A percentile compares a stretch with the other conserved stretches of the same genome.
These are phyloP conservation scores for Tachypleus tridentatus DNA, from an alignment of 1,140 invertebrate species.

Conservation along the genomic window DNA sequence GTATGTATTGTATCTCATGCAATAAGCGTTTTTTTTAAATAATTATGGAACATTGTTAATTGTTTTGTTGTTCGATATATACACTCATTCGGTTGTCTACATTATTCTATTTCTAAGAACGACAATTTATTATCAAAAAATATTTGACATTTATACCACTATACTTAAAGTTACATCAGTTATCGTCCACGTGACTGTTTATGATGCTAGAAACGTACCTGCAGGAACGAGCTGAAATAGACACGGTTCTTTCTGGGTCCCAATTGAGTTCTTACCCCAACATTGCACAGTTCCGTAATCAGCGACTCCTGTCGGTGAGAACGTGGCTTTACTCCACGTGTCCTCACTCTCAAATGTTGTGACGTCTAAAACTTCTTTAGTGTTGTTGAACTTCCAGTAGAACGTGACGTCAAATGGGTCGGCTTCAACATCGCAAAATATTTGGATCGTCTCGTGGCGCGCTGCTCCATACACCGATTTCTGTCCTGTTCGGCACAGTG, in stretches of 20 bases:
- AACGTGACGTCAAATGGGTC: conserved; percentile 23
- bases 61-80: too few species aligned
- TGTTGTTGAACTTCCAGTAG: conserved; percentile 50
- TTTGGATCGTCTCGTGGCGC: conserved; percentile 74
- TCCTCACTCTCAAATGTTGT: conserved; percentile 5
- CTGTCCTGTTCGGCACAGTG: conserved; percentile 58
- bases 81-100: too few species aligned
- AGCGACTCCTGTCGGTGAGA: conserved; percentile 55
- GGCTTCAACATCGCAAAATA: conserved; percentile 51
- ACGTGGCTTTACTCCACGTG: conserved; percentile 13
- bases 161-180: too few species aligned
- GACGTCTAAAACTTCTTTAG: conserved; percentile 35
- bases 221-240: conserved; percentile 75
- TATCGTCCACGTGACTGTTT: too few species aligned
- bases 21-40: too few species aligned
- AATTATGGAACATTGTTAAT: too few species aligned
- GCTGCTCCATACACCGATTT: conserved; percentile 69
- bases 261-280: conserved; percentile 43
- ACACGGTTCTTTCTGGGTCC: conserved; percentile 56
- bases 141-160: too few species aligned
- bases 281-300: conserved; percentile 70
- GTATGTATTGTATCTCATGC: too few species aligned
- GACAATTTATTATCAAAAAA: too few species aligned
- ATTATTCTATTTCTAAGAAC: too few species aligned
- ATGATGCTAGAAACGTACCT: conserved; percentile 39